Evolutionary conservation across 2,113 vertebrate genomes (phyloP).

Genomic region (Gila orcuttii): DNA sequence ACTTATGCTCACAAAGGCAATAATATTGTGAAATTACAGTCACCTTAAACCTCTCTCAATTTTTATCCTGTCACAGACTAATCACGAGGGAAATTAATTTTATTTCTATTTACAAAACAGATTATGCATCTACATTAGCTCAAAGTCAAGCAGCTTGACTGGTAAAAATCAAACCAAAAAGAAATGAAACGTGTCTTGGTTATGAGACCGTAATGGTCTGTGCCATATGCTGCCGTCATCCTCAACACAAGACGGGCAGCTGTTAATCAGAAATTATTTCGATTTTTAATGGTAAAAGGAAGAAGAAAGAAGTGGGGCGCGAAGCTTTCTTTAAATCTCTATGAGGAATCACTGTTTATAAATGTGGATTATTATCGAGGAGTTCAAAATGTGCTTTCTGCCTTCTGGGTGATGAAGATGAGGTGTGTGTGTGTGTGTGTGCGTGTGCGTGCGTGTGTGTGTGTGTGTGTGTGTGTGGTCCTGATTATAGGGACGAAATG

Average conservation of each 20-base stretch:
- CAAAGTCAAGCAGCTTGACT: neutral
- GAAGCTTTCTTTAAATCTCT: slow-evolving; percentile 67
- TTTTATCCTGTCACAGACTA: neutral
- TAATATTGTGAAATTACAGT: neutral
- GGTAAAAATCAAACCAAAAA: slow-evolving; percentile 49
- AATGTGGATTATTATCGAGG: slow-evolving; percentile 81
- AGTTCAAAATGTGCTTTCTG: slow-evolving; percentile 69
- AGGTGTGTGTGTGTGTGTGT: neutral
- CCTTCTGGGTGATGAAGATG: slow-evolving; percentile 42
- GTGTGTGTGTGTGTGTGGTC: no score
- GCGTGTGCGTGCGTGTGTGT: no score
- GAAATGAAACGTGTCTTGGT: slow-evolving; percentile 81
- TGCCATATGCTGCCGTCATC: slow-evolving; percentile 79
- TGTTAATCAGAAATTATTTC: slow-evolving; percentile 77
- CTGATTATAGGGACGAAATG: no score
- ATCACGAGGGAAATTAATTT: neutral
- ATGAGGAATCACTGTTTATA: slow-evolving; percentile 54
- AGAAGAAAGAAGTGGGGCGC: slow-evolving; percentile 76
- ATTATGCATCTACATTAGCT: neutral
- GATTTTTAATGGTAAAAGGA: slow-evolving; percentile 65
- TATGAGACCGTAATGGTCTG: slow-evolving; percentile 69
- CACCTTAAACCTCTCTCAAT: neutral
- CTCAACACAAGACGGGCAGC: slow-evolving; percentile 79
- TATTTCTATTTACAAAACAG: slow-evolving; percentile 14
- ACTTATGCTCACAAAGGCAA: neutral